phyloP scores from a whole-genome alignment of 2,797 vertebrate genomes.

The Lepilemur ruficaudatus region DNA sequence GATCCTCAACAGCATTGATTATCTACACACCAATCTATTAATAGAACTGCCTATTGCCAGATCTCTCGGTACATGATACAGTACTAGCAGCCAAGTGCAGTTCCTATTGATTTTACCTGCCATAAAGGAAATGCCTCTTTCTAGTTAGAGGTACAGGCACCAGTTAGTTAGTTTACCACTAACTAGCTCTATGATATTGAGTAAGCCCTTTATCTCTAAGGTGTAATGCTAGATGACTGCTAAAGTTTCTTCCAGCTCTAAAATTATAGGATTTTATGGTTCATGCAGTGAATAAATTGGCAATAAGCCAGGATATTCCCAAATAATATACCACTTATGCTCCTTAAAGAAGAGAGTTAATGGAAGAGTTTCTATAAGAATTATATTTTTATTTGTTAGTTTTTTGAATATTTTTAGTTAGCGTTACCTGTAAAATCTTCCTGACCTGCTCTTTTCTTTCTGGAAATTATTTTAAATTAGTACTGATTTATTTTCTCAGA shows the following conservation, averaged over 20 bases:
- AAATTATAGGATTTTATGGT: background rate
- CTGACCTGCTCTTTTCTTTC: background rate
- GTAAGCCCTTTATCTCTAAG: background rate
- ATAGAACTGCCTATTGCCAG: background rate
- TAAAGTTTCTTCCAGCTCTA: background rate
- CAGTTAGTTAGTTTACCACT: background rate
- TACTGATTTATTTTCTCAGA: conserved; percentile 21
- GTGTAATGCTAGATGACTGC: background rate
- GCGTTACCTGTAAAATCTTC: background rate
- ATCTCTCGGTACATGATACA: background rate
- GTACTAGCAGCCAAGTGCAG: background rate
- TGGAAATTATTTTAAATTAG: conserved; percentile 25
- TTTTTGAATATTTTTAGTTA: background rate
- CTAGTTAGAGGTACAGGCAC: background rate
- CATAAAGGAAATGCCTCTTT: background rate
- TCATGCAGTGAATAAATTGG: background rate
- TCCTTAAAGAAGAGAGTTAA: background rate
- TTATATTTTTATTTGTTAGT: background rate
- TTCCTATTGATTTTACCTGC: background rate
- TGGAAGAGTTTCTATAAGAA: background rate
- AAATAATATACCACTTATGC: background rate
- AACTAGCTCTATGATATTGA: background rate
- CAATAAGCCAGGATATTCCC: background rate
- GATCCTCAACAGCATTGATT: background rate
- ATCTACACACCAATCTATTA: background rate